Conservation (phyloP, 1,140 invertebrate species). For the Caenorhabditis brenneri region DNA sequence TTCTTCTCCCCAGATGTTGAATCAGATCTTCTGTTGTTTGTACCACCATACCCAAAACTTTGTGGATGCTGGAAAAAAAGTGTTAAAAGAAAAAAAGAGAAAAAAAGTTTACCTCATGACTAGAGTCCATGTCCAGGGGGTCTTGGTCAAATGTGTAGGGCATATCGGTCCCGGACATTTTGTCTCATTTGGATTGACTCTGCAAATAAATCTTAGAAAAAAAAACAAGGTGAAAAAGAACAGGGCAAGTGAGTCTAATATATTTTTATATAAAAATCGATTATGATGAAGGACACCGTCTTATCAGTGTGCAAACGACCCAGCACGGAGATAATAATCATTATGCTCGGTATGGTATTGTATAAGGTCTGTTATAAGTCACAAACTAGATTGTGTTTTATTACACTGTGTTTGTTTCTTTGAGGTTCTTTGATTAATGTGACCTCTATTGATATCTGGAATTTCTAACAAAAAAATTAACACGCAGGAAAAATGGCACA, state of each 20-base stretch:
- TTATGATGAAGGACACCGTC: neutral
- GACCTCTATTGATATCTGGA: too few species aligned
- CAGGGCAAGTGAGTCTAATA: neutral
- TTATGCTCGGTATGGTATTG: neutral
- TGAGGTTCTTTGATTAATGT: neutral
- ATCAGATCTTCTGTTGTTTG: neutral
- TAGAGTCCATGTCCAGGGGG: neutral
- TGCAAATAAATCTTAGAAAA: neutral
- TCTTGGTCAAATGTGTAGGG: conserved; percentile 28
- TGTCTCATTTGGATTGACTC: neutral
- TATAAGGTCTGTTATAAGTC: neutral
- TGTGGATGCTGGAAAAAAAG: neutral
- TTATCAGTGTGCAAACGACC: neutral
- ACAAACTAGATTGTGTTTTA: neutral
- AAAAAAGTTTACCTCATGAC: neutral
- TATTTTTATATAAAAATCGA: neutral
- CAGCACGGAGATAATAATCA: neutral
- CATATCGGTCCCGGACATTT: conserved; percentile 14
- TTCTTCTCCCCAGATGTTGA: neutral
- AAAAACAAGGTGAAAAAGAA: neutral
- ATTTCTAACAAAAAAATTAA: too few species aligned
- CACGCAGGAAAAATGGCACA: too few species aligned
- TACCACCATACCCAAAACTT: neutral
- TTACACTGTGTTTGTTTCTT: neutral
- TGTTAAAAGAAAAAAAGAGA: neutral